Evolutionary conservation across 2,888 invertebrate genomes (phyloP).

Genomic region (Megaustenia siamemsis): DNA sequence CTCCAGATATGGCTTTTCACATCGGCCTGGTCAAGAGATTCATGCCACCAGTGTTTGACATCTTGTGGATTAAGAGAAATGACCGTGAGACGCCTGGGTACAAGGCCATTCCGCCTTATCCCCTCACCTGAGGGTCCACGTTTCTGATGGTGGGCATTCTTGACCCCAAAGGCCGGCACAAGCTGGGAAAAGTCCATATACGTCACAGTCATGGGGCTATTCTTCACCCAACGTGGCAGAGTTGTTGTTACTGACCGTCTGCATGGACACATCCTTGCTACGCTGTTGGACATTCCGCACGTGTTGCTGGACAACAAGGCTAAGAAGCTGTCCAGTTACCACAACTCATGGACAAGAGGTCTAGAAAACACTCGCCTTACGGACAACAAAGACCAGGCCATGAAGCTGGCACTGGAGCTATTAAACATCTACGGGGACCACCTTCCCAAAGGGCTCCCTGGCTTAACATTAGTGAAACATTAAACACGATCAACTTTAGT

Average conservation of each 20-base stretch:
- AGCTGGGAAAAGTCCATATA: constrained; percentile 50
- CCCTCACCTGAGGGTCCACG: constrained; percentile 35
- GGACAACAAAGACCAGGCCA: constrained; percentile 52
- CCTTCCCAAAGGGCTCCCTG: constrained; percentile 19
- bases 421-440: constrained; percentile 48
- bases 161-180: constrained; percentile 27
- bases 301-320: constrained; percentile 59
- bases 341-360: constrained; percentile 57
- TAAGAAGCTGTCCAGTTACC: constrained; percentile 55
- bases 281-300: constrained; percentile 59
- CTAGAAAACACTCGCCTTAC: constrained; percentile 55
- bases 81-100: constrained; percentile 55
- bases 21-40: constrained; percentile 55
- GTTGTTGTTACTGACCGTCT: constrained; percentile 61
- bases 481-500: not conserved
- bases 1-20: constrained; percentile 61
- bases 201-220: constrained; percentile 47
- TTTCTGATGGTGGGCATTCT: constrained; percentile 53
- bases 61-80: constrained; percentile 57
- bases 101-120: constrained; percentile 19
- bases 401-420: constrained; percentile 47
- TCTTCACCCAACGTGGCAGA: constrained; percentile 57
- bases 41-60: constrained; percentile 56
- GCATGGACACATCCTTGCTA: constrained; percentile 60
- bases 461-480: constrained; percentile 4